These are phyloP conservation scores for Heteronetta atricapilla DNA, from an alignment of 2,113 vertebrate genomes.

Conservation along the genomic window DNA sequence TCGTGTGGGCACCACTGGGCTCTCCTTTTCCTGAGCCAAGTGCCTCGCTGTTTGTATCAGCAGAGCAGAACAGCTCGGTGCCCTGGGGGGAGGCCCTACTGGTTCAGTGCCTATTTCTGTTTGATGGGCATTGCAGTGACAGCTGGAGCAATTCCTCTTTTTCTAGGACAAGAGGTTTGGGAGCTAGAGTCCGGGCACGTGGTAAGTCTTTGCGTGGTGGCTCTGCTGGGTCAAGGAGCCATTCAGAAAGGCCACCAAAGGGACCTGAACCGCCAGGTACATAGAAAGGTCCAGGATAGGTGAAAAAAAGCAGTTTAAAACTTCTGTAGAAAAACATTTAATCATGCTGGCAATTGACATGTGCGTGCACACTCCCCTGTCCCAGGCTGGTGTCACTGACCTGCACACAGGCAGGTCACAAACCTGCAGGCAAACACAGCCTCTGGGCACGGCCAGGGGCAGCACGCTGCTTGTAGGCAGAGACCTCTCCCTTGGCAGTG, in stretches of 20 bases:
- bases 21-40: background rate
- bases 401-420: background rate
- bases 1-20: rapidly evolving
- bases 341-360: background rate
- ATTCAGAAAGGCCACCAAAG: background rate
- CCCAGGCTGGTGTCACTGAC: background rate
- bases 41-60: background rate
- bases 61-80: background rate
- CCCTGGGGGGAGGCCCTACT: background rate
- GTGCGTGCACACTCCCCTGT: background rate
- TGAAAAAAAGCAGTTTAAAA: background rate
- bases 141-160: background rate
- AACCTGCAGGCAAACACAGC: background rate
- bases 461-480: rapidly evolving
- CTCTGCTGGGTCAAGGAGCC: background rate
- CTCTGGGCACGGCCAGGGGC: background rate
- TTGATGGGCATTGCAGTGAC: background rate
- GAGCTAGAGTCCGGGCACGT: background rate
- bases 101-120: background rate
- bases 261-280: background rate
- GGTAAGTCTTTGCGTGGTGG: background rate
- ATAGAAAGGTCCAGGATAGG: background rate
- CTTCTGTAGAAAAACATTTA: background rate
- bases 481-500: background rate
- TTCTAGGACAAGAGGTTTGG: background rate